Conservation (phyloP, 2,113 vertebrate genomes). For the Aphelocoma coerulescens region DNA sequence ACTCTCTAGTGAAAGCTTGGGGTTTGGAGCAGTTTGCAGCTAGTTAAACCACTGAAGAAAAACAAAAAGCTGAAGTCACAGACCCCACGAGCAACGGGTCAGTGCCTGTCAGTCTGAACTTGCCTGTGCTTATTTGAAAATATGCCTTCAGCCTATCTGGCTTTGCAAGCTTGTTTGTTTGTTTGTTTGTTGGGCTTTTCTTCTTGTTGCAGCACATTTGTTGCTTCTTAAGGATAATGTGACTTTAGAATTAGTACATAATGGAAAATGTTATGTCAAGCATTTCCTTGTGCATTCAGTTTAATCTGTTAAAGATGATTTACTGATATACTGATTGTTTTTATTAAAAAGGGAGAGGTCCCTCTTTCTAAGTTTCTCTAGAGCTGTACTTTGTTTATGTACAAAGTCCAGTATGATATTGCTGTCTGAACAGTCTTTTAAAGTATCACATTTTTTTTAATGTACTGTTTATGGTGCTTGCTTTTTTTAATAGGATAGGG, state of each 20-base stretch:
- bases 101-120: background rate
- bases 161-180: background rate
- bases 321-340: background rate
- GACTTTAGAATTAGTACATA: background rate
- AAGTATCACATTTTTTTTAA: background rate
- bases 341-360: background rate
- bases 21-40: background rate
- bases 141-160: background rate
- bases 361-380: background rate
- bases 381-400: background rate
- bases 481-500: background rate
- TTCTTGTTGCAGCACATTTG: background rate
- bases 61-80: background rate
- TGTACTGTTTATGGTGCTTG: background rate
- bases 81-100: background rate
- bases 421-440: background rate
- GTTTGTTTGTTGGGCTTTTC: background rate
- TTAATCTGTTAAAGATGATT: constrained; percentile 2
- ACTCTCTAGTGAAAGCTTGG: background rate
- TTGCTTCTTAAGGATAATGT: background rate
- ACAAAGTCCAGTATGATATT: background rate
- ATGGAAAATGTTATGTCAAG: background rate
- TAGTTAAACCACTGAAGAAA: background rate
- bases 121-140: background rate
- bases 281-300: background rate